Evolutionary conservation across 2,797 vertebrate genomes (phyloP).

Genomic region (Pagetopsis macropterus): DNA sequence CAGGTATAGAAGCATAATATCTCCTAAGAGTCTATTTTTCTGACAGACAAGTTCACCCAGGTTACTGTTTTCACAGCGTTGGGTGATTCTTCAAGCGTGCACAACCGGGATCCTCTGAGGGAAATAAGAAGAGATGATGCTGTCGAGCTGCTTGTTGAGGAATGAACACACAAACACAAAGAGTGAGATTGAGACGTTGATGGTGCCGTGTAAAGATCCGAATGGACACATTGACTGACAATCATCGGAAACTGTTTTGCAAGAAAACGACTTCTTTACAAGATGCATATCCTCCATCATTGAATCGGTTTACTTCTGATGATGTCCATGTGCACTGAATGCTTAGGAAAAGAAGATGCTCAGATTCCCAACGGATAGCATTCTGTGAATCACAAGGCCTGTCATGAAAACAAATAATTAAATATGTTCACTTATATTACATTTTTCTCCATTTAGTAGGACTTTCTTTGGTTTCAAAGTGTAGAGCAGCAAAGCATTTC

Average conservation of each 20-base stretch:
- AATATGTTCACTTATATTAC: not conserved
- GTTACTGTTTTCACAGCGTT: constrained; percentile 66
- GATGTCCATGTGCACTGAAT: constrained; percentile 38
- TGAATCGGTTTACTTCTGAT: constrained; percentile 56
- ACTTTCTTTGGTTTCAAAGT: constrained; percentile 1
- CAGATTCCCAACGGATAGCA: constrained; percentile 17
- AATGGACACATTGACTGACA: constrained; percentile 44
- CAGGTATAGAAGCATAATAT: constrained; percentile 88
- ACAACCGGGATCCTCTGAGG: constrained; percentile 61
- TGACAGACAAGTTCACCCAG: constrained; percentile 86
- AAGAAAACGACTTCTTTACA: constrained; percentile 21
- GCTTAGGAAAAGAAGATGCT: constrained; percentile 14
- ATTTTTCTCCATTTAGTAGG: not conserved
- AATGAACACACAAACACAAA: constrained; percentile 62
- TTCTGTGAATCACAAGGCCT: constrained; percentile 12
- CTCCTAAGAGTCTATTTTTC: constrained; percentile 88
- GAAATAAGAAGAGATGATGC: constrained; percentile 58
- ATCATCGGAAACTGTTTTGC: constrained; percentile 31
- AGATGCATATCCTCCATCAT: constrained; percentile 39
- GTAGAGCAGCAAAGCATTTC: not conserved
- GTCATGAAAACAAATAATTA: constrained; percentile 15
- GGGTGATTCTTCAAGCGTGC: constrained; percentile 71
- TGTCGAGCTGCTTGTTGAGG: constrained; percentile 67
- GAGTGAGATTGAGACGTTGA: constrained; percentile 57
- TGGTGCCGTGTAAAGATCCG: constrained; percentile 39